A percentile compares a stretch with the other conserved stretches of the same genome.
Conservation (phyloP, 2,888 invertebrate genomes). For the Hoplodrina ambigua region DNA sequence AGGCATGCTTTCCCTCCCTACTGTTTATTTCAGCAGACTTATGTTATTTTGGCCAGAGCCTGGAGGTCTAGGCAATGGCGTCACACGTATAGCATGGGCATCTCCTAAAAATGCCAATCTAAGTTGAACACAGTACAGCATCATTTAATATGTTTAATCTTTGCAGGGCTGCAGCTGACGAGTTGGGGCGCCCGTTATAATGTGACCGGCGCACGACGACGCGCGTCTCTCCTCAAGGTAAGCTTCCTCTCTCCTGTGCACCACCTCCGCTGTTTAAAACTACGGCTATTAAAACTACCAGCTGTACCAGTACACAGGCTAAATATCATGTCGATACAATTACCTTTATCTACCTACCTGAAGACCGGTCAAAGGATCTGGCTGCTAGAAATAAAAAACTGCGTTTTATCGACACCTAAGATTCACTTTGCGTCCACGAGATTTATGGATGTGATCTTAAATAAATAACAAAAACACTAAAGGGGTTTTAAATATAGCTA, state of each 20-base stretch:
- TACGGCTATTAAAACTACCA: slow-evolving; percentile 1
- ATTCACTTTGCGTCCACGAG: slow-evolving; percentile 15
- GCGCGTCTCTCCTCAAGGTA: slow-evolving; percentile 87
- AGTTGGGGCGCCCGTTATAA: slow-evolving; percentile 83
- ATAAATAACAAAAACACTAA: slow-evolving; percentile 31
- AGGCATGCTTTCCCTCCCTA: background rate
- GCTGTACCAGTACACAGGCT: slow-evolving; percentile 22
- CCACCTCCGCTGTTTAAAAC: slow-evolving; percentile 18
- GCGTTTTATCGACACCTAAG: background rate
- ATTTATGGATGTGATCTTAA: slow-evolving; percentile 33
- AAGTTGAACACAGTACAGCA: background rate
- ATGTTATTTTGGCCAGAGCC: slow-evolving; percentile 1
- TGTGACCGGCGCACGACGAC: slow-evolving; percentile 87
- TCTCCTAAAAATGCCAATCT: too few relatives aligned
- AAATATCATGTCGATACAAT: slow-evolving; percentile 37
- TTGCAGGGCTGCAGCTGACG: slow-evolving; percentile 79
- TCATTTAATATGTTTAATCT: slow-evolving; percentile 55
- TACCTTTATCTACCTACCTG: slow-evolving; percentile 38
- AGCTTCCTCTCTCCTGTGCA: slow-evolving; percentile 70
- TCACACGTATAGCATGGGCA: background rate
- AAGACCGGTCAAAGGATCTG: slow-evolving; percentile 18
- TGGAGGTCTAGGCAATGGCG: background rate
- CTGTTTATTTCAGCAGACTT: background rate
- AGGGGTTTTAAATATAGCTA: slow-evolving; percentile 34
- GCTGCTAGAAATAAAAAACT: background rate